Base-by-base conservation (phyloP, 2,113 vertebrate species). In the Anoplopoma fimbria region DNA sequence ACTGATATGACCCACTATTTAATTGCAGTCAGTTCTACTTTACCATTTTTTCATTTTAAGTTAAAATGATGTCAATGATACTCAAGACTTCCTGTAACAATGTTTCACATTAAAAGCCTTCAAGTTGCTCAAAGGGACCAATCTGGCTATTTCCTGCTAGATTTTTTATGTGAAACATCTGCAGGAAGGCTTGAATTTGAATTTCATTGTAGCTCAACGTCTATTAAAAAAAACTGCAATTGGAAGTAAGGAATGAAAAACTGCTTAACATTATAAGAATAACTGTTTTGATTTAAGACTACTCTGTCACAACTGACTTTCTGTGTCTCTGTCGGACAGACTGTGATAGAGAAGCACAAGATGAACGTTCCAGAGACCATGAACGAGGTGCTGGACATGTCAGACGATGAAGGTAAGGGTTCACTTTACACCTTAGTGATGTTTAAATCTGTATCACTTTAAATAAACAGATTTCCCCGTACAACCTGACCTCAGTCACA, bases 321-420 rank as follows among this genome's bases (percentile, higher is more conserved):
- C 19, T n/a, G 27, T 27, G 33, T 79, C 73, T 92, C 75, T 91
- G 45, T 92, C 81, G 71, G 25, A 64, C 93, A 99, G 98, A 97
- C 97, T 17, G 94, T 99, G 90, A 98, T 95, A 7, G 98, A 99
- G 95, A 99, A 99, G 90, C 98, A 99, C 95, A 99, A 97, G 95
- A 96, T 99, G 96, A 99, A 99, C 69, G 98, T 99, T 75, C 98
- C 98, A 0, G 98, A 99, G 96, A 99, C 98, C 0, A 99, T 98
- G 98, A 99, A 99, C 69, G 98, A 99, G 94, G 97, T 98, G 88
- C 93, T 99, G 87, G 98, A 99, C 94, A 98, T 99, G 97, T 99
- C 98, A 0, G 98, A 99, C 51, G 98, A 99, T 76, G 98, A 99
- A 94, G 98, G 98, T 99, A 95, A 92, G 68, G 17, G 2, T 14